Base-by-base conservation (phyloP, 2,797 vertebrate species). In the Glyptemys insculpta region DNA sequence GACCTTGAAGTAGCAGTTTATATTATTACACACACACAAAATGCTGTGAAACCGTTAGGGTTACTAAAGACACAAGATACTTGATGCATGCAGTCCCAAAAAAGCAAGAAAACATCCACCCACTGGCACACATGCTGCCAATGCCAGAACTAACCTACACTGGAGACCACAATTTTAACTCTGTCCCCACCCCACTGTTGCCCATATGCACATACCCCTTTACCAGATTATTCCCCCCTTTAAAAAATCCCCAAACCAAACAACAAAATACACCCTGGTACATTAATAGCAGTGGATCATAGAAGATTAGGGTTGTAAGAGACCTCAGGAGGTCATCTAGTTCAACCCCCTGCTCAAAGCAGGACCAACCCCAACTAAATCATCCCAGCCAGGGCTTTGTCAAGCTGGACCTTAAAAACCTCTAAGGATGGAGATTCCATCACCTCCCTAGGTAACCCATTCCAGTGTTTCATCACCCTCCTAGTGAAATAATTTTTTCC, bases 211-310 rank as follows among this genome's bases (percentile, higher is more conserved):
- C 52, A 79, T 6, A 37, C 1, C 4, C 84, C 81, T 81, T 49
- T 80, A 50, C 27, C 54, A 65, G 47, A 31, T 29, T 85, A 89
- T 87, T 50, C 29, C 25, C 34, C 62, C 8, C 34, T 19, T 37
- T 37, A 68, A 68, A 37, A 21, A n/a, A 37, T 25, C 9, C 54
- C 19, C 16, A 62, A 62, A 68, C 19, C 34, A 65, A n/a, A 68
- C 19, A 68, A 37, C 65, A 68, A 68, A 68, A 37, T n/a, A 37
- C 5, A n/a, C 62, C 1, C 29, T 65, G 31, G 10, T 1, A 2
- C 4, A 0, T 29, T 8, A 18, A 29, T 29, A 56, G 27, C 15
- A 5, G 2, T 3, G 5, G 29, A 44, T 18, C 54, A 54, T 54
- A 54, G 54, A 54, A 54, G 23, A 25, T 25, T 54, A 54, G 54